Percentiles rank a stretch among this genome's conserved stretches.
Conservation (phyloP, 2,797 vertebrate genomes). For the Acrossocheilus fasciatus region DNA sequence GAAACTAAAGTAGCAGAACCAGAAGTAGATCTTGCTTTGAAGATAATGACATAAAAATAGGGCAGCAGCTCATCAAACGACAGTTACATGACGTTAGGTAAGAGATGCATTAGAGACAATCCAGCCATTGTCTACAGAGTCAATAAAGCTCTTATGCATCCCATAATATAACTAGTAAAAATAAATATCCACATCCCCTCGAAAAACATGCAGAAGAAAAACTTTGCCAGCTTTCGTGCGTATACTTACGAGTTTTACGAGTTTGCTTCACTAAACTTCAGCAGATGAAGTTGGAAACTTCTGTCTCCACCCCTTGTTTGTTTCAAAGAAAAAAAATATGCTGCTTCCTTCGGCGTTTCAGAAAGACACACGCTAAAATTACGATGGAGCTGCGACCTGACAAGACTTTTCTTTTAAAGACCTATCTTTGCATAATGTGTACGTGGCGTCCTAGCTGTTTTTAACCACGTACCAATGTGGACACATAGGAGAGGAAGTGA, state of each 20-base stretch:
- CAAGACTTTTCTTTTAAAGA: conserved; percentile 18
- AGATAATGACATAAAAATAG: background rate
- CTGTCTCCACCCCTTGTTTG: conserved; percentile 39
- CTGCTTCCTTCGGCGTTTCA: background rate
- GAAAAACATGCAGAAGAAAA: background rate
- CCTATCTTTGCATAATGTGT: conserved; percentile 52
- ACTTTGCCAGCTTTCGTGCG: background rate
- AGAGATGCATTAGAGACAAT: conserved; percentile 21
- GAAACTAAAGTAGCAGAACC: background rate
- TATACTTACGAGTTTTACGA: conserved; percentile 35
- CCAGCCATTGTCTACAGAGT: background rate
- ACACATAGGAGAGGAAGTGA: conserved; percentile 59
- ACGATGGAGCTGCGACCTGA: background rate
- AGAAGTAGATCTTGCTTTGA: background rate
- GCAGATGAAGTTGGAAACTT: conserved; percentile 33
- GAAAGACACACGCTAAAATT: background rate
- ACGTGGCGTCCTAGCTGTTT: conserved; percentile 63
- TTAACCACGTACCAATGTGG: conserved; percentile 48
- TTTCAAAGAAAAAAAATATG: conserved; percentile 12
- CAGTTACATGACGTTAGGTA: conserved; percentile 18
- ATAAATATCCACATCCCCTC: background rate
- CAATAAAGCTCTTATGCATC: background rate
- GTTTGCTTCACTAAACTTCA: conserved; percentile 25
- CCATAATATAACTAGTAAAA: background rate
- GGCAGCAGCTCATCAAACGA: background rate